Evolutionary conservation across 2,888 invertebrate genomes (phyloP).

Genomic region (Drosophila tanythrix): DNA sequence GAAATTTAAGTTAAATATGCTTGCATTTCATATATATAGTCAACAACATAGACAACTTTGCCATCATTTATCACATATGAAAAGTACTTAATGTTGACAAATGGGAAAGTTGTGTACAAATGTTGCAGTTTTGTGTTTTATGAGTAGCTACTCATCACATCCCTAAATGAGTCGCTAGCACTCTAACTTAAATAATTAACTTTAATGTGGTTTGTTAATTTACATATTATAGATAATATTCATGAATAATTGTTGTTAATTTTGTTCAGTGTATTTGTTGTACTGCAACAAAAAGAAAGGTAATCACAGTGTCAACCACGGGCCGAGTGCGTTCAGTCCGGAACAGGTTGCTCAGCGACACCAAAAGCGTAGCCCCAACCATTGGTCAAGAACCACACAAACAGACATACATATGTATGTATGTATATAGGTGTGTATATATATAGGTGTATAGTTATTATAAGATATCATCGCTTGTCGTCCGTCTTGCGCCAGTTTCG

Average conservation of each 20-base stretch:
- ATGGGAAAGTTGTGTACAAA: background rate
- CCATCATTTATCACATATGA: background rate
- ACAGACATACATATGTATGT: background rate
- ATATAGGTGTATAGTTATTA: slow-evolving; percentile 20
- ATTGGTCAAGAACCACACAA: slow-evolving; percentile 51
- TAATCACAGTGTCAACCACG: slow-evolving; percentile 73
- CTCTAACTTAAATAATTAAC: background rate
- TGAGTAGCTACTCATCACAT: too few species aligned
- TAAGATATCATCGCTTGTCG: slow-evolving; percentile 32
- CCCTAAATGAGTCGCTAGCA: background rate
- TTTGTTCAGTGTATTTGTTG: slow-evolving; percentile 14
- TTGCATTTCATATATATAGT: background rate
- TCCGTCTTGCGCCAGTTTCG: slow-evolving; percentile 54
- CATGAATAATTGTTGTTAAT: background rate
- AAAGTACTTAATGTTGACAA: background rate
- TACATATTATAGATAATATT: too few species aligned
- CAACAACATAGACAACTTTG: background rate
- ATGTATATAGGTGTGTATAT: background rate
- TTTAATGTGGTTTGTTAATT: background rate
- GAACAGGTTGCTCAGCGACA: slow-evolving; percentile 67
- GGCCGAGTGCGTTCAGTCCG: slow-evolving; percentile 52
- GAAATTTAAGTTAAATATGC: background rate
- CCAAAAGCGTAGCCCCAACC: slow-evolving; percentile 44
- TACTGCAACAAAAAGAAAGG: slow-evolving; percentile 69
- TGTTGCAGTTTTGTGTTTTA: background rate